Evolutionary conservation across 2,888 invertebrate species (phyloP), one percentile per base, ranked within the genome.

Genomic region (Caenorhabditis wallacei): DNA sequence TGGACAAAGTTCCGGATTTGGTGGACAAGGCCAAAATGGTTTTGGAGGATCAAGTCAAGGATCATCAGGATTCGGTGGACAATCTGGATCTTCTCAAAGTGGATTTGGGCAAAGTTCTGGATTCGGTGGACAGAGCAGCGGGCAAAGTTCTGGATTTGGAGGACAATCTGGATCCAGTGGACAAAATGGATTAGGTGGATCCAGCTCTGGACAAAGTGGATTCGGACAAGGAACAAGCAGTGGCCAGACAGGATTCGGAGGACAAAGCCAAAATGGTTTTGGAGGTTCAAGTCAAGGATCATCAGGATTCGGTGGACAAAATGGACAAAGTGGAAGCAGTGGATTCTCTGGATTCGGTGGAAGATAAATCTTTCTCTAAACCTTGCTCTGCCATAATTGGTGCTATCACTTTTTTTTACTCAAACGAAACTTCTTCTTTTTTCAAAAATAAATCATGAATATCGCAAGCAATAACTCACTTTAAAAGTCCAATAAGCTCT

Each of bases 401-500:
- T 61, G 26, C 61, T 61, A 61, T 61, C 16, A 54, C 26, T 54
- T 48, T 43, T 43, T 43, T 10, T n/a, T 26, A n/a, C 24, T 2
- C 61, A n/a, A 61, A 61, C 61, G 43, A 61, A 0, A 46, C 24
- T 13, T 5, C 30, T 16, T 40, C 40, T 13, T n/a, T n/a, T n/a
- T n/a, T n/a, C n/a, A n/a, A n/a, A n/a, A n/a, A n/a, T n/a, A n/a
- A n/a, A n/a, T n/a, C n/a, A n/a, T n/a, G n/a, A n/a, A n/a, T n/a
- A n/a, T n/a, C 13, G n/a, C 43, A 46, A 46, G 7, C n/a, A 2
- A 11, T n/a, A 48, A 48, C 20, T 35, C 40, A 90, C 89, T 81
- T 87, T 86, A 56, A 91, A 87, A 16, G 90, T 83, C 85, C 86
- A 87, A 84, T 86, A 89, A 18, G 88, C 88, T 35, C 89, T 79